Evolutionary conservation across 92 coral and sea anemone species (phyloP).

Genomic region (Palythoa grandis): DNA sequence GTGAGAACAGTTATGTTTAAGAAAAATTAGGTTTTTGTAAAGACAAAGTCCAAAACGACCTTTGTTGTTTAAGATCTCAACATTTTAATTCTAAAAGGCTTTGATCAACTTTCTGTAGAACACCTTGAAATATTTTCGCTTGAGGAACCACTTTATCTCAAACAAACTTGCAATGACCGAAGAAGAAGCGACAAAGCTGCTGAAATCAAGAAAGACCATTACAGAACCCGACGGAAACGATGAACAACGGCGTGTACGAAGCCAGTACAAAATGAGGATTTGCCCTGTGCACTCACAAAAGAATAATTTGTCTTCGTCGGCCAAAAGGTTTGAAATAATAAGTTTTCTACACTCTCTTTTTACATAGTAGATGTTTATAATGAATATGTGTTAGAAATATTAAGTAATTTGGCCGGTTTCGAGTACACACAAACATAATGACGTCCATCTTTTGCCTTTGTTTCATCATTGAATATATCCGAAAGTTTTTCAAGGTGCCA

Average conservation of each 20-base stretch:
- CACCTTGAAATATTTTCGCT: background rate
- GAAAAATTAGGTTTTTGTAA: background rate
- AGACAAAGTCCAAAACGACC: background rate
- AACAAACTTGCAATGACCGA: slow-evolving; percentile 31
- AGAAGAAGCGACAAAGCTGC: slow-evolving; percentile 7
- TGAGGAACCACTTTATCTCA: background rate
- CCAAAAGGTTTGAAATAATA: slow-evolving; percentile 29
- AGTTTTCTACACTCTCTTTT: background rate
- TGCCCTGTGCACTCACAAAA: slow-evolving; percentile 31
- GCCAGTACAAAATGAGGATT: slow-evolving; percentile 41
- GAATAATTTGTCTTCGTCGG: slow-evolving; percentile 26
- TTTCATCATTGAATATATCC: too few species aligned
- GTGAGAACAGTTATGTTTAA: background rate
- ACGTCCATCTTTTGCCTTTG: too few species aligned
- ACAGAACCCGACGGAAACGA: slow-evolving; percentile 23
- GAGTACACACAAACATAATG: too few species aligned
- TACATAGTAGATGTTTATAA: background rate
- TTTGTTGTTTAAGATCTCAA: background rate
- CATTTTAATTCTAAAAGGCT: background rate
- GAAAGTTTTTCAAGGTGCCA: too few species aligned
- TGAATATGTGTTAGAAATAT: background rate
- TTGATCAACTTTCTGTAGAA: background rate
- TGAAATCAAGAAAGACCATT: background rate
- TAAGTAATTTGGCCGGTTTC: background rate
- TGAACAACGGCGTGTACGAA: slow-evolving; percentile 15